Conservation (phyloP, 2,888 invertebrate genomes). For the Drosophila bunnanda region DNA sequence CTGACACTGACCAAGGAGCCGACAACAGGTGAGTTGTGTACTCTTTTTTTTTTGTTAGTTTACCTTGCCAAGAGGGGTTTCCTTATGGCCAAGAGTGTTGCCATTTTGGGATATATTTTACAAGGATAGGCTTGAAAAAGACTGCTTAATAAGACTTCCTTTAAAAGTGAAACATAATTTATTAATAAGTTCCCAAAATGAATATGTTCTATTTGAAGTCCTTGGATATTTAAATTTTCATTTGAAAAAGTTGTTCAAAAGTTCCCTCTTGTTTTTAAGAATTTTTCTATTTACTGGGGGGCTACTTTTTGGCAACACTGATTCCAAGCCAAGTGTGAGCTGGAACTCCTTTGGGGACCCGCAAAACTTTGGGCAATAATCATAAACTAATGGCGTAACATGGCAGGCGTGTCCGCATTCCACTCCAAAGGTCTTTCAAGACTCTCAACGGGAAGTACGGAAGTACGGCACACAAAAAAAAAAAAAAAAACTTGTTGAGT, state of each 20-base stretch:
- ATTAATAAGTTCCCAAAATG: neutral
- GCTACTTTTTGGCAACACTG: conserved; percentile 25
- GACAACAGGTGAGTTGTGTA: conserved; percentile 78
- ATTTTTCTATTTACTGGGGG: neutral
- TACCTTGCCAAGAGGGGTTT: no score
- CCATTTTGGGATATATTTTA: neutral
- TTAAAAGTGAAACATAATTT: no score
- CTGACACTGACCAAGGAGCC: conserved; percentile 70
- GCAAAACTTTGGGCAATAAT: conserved; percentile 57
- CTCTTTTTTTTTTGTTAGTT: neutral
- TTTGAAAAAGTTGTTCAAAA: neutral
- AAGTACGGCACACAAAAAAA: conserved; percentile 21
- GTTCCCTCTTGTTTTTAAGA: neutral
- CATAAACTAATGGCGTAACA: conserved; percentile 69
- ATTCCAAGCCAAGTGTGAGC: conserved; percentile 28
- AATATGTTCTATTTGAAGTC: neutral
- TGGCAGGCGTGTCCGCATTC: conserved; percentile 63
- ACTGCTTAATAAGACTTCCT: no score
- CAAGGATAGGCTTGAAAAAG: no score
- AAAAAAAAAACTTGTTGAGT: conserved; percentile 68
- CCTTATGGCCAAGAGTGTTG: no score
- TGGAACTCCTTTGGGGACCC: conserved; percentile 26
- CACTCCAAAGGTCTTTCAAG: conserved; percentile 37
- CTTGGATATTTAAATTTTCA: neutral
- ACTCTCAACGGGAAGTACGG: conserved; percentile 28